Percentiles rank a stretch among this genome's conserved stretches.
Conservation (phyloP, 1,140 invertebrate genomes). For the Thalassaphorura encarpata region DNA sequence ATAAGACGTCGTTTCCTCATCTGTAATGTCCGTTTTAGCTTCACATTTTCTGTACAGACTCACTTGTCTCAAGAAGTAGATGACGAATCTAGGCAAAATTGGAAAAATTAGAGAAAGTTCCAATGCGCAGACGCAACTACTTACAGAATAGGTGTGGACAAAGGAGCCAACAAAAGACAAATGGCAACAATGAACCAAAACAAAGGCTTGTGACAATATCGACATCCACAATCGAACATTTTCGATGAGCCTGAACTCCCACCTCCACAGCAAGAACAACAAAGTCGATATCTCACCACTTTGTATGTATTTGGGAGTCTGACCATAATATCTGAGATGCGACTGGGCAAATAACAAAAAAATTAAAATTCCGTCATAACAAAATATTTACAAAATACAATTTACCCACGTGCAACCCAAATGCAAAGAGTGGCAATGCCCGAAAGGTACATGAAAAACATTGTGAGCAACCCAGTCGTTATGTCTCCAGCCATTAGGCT, state of each 20-base stretch:
- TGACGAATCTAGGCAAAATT: neutral
- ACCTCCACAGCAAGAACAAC: neutral
- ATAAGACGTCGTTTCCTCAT: neutral
- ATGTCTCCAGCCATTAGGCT: neutral
- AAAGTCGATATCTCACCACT: neutral
- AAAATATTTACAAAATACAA: neutral
- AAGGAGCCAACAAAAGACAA: neutral
- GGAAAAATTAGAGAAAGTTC: neutral
- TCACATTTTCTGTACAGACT: neutral
- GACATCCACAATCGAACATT: neutral
- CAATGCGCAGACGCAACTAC: neutral
- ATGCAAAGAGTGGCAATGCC: conserved; percentile 1
- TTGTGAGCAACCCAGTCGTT: neutral
- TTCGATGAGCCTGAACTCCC: neutral
- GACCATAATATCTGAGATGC: neutral
- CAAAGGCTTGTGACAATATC: neutral
- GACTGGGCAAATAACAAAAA: neutral
- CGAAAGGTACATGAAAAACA: neutral
- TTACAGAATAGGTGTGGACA: neutral
- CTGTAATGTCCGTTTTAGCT: neutral
- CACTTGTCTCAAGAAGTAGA: neutral
- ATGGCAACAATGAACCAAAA: neutral
- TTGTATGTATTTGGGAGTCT: neutral
- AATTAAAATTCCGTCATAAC: neutral
- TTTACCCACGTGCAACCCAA: neutral